Base-by-base conservation (phyloP, 37 sponge, comb jelly and placozoan species). In the Hormiphora californensis region DNA sequence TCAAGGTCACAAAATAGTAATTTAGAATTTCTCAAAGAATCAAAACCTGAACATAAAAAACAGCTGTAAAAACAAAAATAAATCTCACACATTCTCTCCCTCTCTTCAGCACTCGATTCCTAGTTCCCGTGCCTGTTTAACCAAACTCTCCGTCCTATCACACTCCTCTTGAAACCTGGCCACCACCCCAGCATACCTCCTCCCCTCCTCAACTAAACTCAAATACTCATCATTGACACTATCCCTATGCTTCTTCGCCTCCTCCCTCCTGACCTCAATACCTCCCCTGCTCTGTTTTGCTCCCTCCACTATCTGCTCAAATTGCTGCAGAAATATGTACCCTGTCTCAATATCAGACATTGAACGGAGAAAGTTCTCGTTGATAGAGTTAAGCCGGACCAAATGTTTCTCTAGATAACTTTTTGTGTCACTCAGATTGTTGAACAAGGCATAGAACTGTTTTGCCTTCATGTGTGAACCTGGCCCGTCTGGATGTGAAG, bases 161-260 rank as follows among this genome's bases (percentile, higher is more conserved):
- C 96, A 95, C 88, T 95, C 96, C 91, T 95, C 96, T 54, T 93
- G 94, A 85, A 95, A 95, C 67, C 91, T 94, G 41, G 88, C 88
- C 41, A 95, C 96, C 23, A 91, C 89, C 86, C 90, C 90, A 69
- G 91, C 91, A 54, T 95, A 95, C 54, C 68, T 31, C 69, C 96
- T 90, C 88, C 93, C 94, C 36, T 95, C 90, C 41, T 95, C 93
- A n/a, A 92, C 90, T 33, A 95, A 88, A 40, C 89, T 88, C 46
- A 93, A 86, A 86, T 95, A 92, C 40, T 88, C 85, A 23, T 73
- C 91, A 85, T 92, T 92, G 40, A 91, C 55, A 15, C 73, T 32
- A 63, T 95, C 96, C 57, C 68, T 90, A 86, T 90, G 86, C 5
- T 36, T 63, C 88, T 92, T 95, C 85, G 90, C 96, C 34, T 92